phyloP scores from a whole-genome alignment of 2,888 invertebrate species.

The Lysandra coridon region DNA sequence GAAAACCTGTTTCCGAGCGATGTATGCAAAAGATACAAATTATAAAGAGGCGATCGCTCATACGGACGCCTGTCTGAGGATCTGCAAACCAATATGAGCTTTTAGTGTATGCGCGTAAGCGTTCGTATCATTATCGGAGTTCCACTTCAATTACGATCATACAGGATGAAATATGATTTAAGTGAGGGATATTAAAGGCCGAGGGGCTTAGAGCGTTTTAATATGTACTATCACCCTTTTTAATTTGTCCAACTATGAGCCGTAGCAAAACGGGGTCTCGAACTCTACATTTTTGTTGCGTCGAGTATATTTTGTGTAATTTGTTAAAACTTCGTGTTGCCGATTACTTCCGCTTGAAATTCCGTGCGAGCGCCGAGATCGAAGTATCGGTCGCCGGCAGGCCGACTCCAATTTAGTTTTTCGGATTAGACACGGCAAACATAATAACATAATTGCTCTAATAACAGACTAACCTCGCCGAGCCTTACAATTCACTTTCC shows the following conservation, averaged over 20 bases:
- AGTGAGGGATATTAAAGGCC: slow-evolving; percentile 80
- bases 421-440: slow-evolving; percentile 80
- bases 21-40: slow-evolving; percentile 78
- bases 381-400: slow-evolving; percentile 78
- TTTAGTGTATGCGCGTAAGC: slow-evolving; percentile 57
- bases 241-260: slow-evolving; percentile 75
- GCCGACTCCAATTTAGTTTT: slow-evolving; percentile 79
- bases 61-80: slow-evolving; percentile 55
- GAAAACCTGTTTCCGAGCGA: slow-evolving; percentile 76
- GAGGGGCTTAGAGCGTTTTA: slow-evolving; percentile 75
- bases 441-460: slow-evolving; percentile 81
- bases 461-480: slow-evolving; percentile 74
- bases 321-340: slow-evolving; percentile 75
- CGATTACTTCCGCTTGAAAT: slow-evolving; percentile 80
- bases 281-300: slow-evolving; percentile 50
- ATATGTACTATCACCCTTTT: slow-evolving; percentile 76
- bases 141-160: slow-evolving; percentile 78
- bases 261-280: slow-evolving; percentile 68
- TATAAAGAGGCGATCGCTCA: slow-evolving; percentile 78
- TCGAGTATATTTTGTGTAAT: slow-evolving; percentile 64
- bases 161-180: slow-evolving; percentile 79
- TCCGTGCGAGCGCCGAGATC: slow-evolving; percentile 79
- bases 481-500: slow-evolving; percentile 80
- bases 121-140: slow-evolving; percentile 56
- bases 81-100: slow-evolving; percentile 59